A percentile compares a stretch with the other conserved stretches of the same genome.
Evolutionary conservation across 2,113 vertebrate species (phyloP).

Genomic region (Suncus etruscus): DNA sequence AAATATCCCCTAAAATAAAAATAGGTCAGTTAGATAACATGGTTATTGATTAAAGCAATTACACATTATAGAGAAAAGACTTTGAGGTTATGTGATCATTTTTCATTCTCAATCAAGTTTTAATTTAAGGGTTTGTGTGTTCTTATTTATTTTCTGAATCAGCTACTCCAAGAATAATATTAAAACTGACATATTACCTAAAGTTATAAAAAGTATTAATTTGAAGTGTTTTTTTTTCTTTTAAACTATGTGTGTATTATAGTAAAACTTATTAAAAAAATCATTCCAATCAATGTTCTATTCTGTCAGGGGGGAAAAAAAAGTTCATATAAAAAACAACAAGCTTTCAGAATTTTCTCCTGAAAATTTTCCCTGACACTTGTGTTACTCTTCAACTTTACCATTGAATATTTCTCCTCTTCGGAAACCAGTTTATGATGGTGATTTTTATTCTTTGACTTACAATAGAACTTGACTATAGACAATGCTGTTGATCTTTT

Average conservation of each 20-base stretch:
- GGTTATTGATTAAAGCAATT: constrained; percentile 73
- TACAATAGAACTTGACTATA: constrained; percentile 40
- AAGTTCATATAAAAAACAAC: neutral
- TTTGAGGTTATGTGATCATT: constrained; percentile 51
- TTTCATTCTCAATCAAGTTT: constrained; percentile 54
- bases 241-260: constrained; percentile 48
- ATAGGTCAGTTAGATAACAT: constrained; percentile 52
- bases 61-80: constrained; percentile 31
- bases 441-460: constrained; percentile 58
- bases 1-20: constrained; percentile 44
- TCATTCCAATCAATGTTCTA: constrained; percentile 44
- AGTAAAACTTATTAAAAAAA: constrained; percentile 40
- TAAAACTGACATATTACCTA: constrained; percentile 65
- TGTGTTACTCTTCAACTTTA: constrained; percentile 30
- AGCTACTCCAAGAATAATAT: constrained; percentile 71
- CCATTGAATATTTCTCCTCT: constrained; percentile 40
- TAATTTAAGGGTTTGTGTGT: constrained; percentile 66
- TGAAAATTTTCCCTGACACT: neutral
- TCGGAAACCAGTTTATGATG: constrained; percentile 5
- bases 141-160: constrained; percentile 62
- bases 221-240: constrained; percentile 58
- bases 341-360: constrained; percentile 50
- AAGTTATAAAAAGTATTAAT: constrained; percentile 67
- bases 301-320: neutral
- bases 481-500: constrained; percentile 69